Evolutionary conservation across 2,113 vertebrate genomes (phyloP).

Genomic region (Sinocyclocheilus anophthalmus): DNA sequence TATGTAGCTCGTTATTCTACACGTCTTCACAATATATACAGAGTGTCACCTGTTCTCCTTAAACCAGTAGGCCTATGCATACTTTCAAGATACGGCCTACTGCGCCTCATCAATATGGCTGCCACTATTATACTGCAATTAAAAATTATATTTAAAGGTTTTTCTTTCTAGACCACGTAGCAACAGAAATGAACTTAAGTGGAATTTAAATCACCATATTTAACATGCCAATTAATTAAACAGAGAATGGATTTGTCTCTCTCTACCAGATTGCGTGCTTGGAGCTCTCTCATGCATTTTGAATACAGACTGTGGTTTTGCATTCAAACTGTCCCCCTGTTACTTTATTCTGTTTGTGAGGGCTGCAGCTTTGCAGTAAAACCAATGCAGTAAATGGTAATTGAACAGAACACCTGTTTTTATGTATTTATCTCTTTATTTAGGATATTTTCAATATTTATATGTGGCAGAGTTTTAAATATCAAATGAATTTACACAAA

Average conservation of each 20-base stretch:
- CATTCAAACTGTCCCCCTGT: background rate
- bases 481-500: background rate
- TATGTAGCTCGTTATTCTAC: too few relatives aligned
- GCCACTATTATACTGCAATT: background rate
- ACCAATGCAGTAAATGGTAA: background rate
- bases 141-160: background rate
- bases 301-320: background rate
- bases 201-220: slow-evolving; percentile 47
- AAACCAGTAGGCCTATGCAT: background rate
- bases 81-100: too few relatives aligned
- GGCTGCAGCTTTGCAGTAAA: background rate
- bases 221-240: slow-evolving; percentile 48
- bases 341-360: slow-evolving; percentile 25
- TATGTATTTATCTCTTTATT: background rate
- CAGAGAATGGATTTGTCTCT: slow-evolving; percentile 41
- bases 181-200: slow-evolving; percentile 25
- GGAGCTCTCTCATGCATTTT: slow-evolving; percentile 29
- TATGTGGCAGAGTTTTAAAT: background rate
- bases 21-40: too few relatives aligned
- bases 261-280: slow-evolving; percentile 33
- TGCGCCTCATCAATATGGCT: too few relatives aligned
- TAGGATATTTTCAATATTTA: background rate
- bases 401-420: background rate
- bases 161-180: background rate
- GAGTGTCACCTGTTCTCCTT: too few relatives aligned